A percentile compares a stretch with the other conserved stretches of the same genome.
Conservation (phyloP, 2,797 vertebrate species). For the Eidolon dupreanum region DNA sequence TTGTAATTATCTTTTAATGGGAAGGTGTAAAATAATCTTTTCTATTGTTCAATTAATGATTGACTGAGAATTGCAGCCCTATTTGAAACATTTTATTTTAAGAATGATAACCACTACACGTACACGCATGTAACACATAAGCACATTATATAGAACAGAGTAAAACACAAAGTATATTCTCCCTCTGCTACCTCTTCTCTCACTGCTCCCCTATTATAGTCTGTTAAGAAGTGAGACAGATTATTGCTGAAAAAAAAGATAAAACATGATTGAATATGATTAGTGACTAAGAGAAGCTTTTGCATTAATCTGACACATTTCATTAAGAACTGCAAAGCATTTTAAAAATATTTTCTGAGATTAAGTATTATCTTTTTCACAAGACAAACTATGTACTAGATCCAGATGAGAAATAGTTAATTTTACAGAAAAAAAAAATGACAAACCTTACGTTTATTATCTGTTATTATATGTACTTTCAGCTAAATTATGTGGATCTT, state of each 20-base stretch:
- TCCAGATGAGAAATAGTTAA: not conserved
- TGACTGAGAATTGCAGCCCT: not conserved
- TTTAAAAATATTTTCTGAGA: conserved; percentile 36
- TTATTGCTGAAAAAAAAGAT: not conserved
- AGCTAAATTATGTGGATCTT: not conserved
- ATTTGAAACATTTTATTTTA: not conserved
- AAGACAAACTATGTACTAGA: not conserved
- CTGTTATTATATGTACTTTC: not conserved
- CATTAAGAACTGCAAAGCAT: not conserved
- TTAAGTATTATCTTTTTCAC: not conserved
- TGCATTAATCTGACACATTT: not conserved
- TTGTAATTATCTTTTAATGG: not conserved
- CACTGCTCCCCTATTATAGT: not conserved
- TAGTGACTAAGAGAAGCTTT: not conserved
- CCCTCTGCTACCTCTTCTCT: not conserved
- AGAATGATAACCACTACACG: not conserved
- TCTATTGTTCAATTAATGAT: not conserved
- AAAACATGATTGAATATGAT: not conserved
- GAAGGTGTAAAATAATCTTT: not conserved
- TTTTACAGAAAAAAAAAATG: not conserved
- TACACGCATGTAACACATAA: not conserved
- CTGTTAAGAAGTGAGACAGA: not conserved
- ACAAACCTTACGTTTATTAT: not conserved
- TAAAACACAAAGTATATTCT: not conserved
- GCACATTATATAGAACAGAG: not conserved